Evolutionary conservation across 1,140 invertebrate genomes (phyloP).

Genomic region (Drosophila oshimai): DNA sequence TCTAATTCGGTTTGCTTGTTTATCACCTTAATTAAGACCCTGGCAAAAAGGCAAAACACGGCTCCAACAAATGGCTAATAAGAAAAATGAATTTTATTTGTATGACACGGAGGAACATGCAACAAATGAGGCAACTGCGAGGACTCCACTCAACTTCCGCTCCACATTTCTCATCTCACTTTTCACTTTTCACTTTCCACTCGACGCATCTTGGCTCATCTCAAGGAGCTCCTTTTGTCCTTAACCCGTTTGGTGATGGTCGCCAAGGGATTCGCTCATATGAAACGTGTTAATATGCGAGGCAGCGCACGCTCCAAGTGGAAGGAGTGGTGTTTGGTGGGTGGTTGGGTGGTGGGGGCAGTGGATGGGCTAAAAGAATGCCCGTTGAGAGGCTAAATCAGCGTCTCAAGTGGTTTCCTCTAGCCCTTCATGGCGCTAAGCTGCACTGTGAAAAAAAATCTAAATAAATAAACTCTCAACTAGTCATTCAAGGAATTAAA

Average conservation of each 20-base stretch:
- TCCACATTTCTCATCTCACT: neutral
- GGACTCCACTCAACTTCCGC: slow-evolving; percentile 20
- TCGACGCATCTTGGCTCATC: slow-evolving; percentile 14
- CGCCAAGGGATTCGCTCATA: slow-evolving; percentile 62
- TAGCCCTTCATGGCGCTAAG: slow-evolving; percentile 41
- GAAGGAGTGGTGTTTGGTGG: no score
- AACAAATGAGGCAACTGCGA: slow-evolving; percentile 13
- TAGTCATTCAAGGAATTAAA: no score
- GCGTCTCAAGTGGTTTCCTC: slow-evolving; percentile 75
- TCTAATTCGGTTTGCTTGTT: slow-evolving; percentile 50
- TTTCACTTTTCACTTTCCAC: neutral
- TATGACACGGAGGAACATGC: slow-evolving; percentile 6
- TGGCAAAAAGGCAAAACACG: slow-evolving; percentile 9
- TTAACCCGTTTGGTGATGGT: slow-evolving; percentile 49
- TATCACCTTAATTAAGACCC: slow-evolving; percentile 54
- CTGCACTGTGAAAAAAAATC: slow-evolving; percentile 28
- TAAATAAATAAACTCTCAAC: no score
- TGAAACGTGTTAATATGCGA: slow-evolving; percentile 75
- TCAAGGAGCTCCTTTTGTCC: neutral
- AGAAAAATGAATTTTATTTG: slow-evolving; percentile 40
- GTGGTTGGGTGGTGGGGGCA: neutral
- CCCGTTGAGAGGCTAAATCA: slow-evolving; percentile 39
- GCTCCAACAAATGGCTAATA: slow-evolving; percentile 30
- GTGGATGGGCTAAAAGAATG: slow-evolving; percentile 12
- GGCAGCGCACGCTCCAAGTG: slow-evolving; percentile 25